phyloP scores from a whole-genome alignment of 2,113 vertebrate genomes.

The Otus sunia region DNA sequence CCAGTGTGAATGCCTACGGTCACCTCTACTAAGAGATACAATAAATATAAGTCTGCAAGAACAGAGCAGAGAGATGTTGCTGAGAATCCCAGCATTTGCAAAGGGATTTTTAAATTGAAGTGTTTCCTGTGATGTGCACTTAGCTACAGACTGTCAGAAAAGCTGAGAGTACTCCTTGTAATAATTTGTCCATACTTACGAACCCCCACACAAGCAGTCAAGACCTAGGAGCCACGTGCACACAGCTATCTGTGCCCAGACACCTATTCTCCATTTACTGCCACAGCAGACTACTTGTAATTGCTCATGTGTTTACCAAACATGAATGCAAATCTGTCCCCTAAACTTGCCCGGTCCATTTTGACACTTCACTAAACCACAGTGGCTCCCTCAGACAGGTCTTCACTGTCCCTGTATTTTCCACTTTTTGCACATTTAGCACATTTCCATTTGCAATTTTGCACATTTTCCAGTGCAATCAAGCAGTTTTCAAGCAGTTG shows the following conservation, averaged over 20 bases:
- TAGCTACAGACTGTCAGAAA: neutral
- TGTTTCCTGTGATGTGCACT: neutral
- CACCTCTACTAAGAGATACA: neutral
- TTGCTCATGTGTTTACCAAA: neutral
- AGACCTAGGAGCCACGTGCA: neutral
- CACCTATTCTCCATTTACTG: neutral
- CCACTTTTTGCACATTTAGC: neutral
- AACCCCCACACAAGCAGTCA: neutral
- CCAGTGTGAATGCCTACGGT: accelerated
- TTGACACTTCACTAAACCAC: neutral
- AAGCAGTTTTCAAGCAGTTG: neutral
- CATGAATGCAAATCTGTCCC: neutral
- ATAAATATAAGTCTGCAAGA: neutral
- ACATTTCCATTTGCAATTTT: neutral
- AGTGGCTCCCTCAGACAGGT: neutral
- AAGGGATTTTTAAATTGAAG: neutral
- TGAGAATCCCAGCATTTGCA: neutral
- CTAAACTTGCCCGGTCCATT: neutral
- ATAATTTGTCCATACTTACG: neutral
- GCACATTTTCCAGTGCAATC: neutral
- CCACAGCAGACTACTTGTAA: neutral
- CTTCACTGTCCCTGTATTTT: neutral
- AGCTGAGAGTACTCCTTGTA: neutral
- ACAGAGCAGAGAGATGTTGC: neutral
- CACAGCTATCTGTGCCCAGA: neutral